Evolutionary conservation across 2,113 vertebrate genomes (phyloP).

Genomic region (Herpailurus yagouaroundi): DNA sequence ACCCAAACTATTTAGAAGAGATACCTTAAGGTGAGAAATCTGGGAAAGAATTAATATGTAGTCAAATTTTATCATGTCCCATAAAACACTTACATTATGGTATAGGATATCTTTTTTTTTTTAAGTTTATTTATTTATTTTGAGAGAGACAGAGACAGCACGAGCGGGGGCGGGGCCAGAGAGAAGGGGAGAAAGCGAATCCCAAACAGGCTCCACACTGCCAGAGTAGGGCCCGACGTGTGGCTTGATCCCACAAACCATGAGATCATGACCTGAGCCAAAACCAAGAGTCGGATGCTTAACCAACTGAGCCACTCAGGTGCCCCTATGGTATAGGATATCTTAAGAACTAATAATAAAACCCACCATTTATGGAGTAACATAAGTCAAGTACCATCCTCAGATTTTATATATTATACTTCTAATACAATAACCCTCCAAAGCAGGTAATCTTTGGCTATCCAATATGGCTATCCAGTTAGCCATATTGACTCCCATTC

Average conservation of each 20-base stretch:
- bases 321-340: background rate
- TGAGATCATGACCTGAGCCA: too few species aligned
- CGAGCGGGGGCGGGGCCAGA: too few species aligned
- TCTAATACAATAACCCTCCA: background rate
- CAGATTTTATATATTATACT: background rate
- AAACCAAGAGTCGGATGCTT: too few species aligned
- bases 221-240: too few species aligned
- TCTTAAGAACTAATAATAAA: conserved; percentile 36
- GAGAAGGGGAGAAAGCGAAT: too few species aligned
- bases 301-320: too few species aligned
- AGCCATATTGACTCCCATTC: background rate
- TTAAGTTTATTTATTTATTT: too few species aligned
- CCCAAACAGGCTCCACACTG: too few species aligned
- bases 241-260: too few species aligned
- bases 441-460: background rate
- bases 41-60: background rate
- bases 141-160: too few species aligned
- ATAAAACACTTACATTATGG: background rate
- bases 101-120: background rate
- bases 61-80: background rate
- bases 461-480: too few species aligned
- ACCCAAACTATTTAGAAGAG: conserved; percentile 24
- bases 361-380: background rate
- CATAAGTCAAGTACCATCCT: background rate
- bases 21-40: background rate